phyloP scores from a whole-genome alignment of 1,140 invertebrate species.

The Macrotrachela quadricornifera region DNA sequence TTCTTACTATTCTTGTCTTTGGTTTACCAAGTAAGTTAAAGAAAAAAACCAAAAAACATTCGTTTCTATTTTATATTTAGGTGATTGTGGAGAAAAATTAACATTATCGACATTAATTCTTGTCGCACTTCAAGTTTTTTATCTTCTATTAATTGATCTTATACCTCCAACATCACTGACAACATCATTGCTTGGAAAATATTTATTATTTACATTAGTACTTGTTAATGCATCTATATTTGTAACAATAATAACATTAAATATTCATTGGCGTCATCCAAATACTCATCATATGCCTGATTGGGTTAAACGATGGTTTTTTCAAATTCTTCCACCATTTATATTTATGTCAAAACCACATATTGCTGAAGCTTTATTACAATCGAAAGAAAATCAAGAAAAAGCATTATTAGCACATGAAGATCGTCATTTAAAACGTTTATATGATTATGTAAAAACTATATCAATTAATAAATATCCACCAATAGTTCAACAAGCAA shows the following conservation, averaged over 20 bases:
- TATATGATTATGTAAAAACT: too few relatives aligned
- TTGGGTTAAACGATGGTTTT: constrained; percentile 73
- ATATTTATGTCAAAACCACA: constrained; percentile 17
- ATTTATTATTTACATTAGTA: constrained; percentile 97
- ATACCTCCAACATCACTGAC: constrained; percentile 93
- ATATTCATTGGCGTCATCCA: constrained; percentile 86
- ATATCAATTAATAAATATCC: too few relatives aligned
- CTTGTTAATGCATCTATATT: constrained; percentile 92
- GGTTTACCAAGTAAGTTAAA: constrained; percentile 57
- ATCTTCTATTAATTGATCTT: constrained; percentile 86
- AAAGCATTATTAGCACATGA: too few relatives aligned
- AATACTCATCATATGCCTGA: constrained; percentile 88
- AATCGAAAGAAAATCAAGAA: too few relatives aligned
- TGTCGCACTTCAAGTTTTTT: constrained; percentile 97
- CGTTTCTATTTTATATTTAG: too few relatives aligned
- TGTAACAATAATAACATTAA: constrained; percentile 87
- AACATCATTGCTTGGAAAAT: constrained; percentile 89
- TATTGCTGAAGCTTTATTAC: too few relatives aligned
- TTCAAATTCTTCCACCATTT: constrained; percentile 58
- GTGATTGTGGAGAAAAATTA: constrained; percentile 91
- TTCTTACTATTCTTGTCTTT: constrained; percentile 88
- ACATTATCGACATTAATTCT: constrained; percentile 95
- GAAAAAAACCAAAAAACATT: too few relatives aligned
- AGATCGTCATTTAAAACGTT: too few relatives aligned
- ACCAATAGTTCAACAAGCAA: too few relatives aligned